A percentile compares a stretch with the other conserved stretches of the same genome.
These are phyloP conservation scores for Sussaba pulchella DNA, from an alignment of 2,888 invertebrate genomes.

Conservation along the genomic window DNA sequence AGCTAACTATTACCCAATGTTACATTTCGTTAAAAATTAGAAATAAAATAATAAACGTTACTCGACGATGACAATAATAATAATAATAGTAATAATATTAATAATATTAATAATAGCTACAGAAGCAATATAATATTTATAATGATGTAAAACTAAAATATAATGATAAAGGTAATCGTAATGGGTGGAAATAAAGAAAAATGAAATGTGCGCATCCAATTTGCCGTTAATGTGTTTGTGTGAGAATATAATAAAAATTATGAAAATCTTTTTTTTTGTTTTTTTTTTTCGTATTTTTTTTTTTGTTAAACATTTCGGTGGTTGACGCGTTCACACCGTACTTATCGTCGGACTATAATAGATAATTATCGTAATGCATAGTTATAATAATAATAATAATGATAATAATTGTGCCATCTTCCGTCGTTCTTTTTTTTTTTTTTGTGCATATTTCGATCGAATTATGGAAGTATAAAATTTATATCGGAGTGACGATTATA, in stretches of 20 bases:
- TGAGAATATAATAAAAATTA: conserved; percentile 68
- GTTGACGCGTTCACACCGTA: conserved; percentile 61
- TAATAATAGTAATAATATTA: conserved; percentile 67
- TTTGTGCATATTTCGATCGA: conserved; percentile 13
- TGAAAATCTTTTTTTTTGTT: conserved; percentile 60
- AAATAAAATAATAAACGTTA: conserved; percentile 79
- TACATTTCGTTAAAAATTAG: conserved; percentile 74
- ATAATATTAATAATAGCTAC: conserved; percentile 67
- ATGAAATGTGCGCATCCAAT: conserved; percentile 67
- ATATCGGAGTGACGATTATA: conserved; percentile 39
- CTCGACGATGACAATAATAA: conserved; percentile 73
- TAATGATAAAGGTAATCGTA: conserved; percentile 76
- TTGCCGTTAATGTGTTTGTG: conserved; percentile 56
- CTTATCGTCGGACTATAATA: conserved; percentile 58
- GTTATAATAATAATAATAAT: conserved; percentile 59
- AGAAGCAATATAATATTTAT: conserved; percentile 69
- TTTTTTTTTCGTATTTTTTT: conserved; percentile 11
- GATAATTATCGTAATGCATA: conserved; percentile 54
- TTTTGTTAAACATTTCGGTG: conserved; percentile 67
- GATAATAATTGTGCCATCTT: conserved; percentile 53
- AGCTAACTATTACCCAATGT: conserved; percentile 80
- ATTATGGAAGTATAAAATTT: conserved; percentile 41
- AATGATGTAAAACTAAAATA: conserved; percentile 75
- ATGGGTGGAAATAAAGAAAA: conserved; percentile 72
- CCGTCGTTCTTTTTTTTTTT: conserved; percentile 29